Conservation (phyloP, 2,888 invertebrate genomes). For the Orthonychiurus folsomi region DNA sequence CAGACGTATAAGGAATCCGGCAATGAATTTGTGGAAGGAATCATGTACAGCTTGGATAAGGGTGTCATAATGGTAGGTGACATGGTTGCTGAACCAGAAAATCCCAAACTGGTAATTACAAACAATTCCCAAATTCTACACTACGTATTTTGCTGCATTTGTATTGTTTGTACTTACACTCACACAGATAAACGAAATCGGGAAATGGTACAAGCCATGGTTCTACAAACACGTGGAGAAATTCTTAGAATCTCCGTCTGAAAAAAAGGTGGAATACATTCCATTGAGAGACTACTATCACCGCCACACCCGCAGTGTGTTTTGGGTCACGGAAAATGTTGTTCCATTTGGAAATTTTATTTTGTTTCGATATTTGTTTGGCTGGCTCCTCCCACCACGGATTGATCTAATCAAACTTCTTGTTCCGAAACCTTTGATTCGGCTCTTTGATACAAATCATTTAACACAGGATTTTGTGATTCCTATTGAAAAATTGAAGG, state of each 20-base stretch:
- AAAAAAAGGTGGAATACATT: conserved; percentile 2
- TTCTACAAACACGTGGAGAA: too few species aligned
- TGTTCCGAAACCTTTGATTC: background rate
- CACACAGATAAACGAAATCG: too few species aligned
- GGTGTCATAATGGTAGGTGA: conserved; percentile 10
- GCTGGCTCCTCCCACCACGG: conserved; percentile 5
- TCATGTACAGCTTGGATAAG: conserved; percentile 7
- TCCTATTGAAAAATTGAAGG: conserved; percentile 4
- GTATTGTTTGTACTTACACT: too few species aligned
- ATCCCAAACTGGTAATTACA: too few species aligned
- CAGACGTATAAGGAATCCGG: background rate
- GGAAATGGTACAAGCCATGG: too few species aligned
- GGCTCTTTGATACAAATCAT: too few species aligned
- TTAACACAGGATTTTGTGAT: conserved; percentile 11
- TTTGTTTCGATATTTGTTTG: conserved; percentile 7
- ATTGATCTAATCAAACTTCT: conserved; percentile 5
- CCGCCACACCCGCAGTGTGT: conserved; percentile 6
- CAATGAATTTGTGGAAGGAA: conserved; percentile 11
- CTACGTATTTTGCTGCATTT: too few species aligned
- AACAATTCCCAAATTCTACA: too few species aligned
- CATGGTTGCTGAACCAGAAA: too few species aligned
- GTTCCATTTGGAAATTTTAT: conserved; percentile 6
- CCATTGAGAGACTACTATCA: conserved; percentile 12
- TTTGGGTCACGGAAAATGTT: conserved; percentile 1
- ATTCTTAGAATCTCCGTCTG: too few species aligned